A percentile compares a stretch with the other conserved stretches of the same genome.
phyloP scores from a whole-genome alignment of 2,113 vertebrate species.

The Euleptes europaea region DNA sequence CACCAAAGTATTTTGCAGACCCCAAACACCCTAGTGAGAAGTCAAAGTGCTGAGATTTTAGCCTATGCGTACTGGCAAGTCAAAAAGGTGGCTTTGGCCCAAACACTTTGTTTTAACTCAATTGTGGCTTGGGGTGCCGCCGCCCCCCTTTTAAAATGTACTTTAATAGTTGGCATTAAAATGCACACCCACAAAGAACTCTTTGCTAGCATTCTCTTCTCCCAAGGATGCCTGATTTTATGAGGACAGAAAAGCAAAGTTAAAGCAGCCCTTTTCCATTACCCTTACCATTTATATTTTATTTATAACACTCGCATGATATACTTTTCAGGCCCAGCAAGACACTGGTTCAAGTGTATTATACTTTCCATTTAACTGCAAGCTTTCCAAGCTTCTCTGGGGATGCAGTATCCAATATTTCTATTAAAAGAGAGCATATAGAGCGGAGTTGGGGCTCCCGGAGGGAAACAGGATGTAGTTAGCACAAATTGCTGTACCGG shows the following conservation, averaged over 20 bases:
- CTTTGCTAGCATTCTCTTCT: not conserved
- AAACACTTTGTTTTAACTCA: not conserved
- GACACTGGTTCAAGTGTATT: constrained; percentile 20
- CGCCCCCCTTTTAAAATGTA: not conserved
- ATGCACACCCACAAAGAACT: not conserved
- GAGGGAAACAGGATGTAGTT: not conserved
- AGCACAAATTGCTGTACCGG: not conserved
- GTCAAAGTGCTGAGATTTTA: constrained; percentile 1
- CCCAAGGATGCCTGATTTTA: constrained; percentile 1
- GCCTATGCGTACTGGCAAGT: not conserved
- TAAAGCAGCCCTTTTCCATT: not conserved
- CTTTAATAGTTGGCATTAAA: not conserved
- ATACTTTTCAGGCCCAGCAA: constrained; percentile 8
- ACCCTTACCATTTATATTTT: constrained; percentile 23
- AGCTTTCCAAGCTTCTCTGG: constrained; percentile 9
- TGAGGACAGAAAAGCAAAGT: constrained; percentile 9
- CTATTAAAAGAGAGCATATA: constrained; percentile 19
- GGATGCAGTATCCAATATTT: constrained; percentile 17
- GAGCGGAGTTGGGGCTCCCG: not conserved
- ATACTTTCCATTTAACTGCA: constrained; percentile 26
- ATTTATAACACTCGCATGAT: constrained; percentile 20
- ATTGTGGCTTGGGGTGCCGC: not conserved
- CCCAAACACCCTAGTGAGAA: not conserved
- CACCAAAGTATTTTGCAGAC: not conserved
- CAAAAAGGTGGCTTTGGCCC: too few species aligned